Evolutionary conservation across 1,140 invertebrate species (phyloP), one percentile per base, ranked within the genome.

Genomic region (Caerostris darwini): DNA sequence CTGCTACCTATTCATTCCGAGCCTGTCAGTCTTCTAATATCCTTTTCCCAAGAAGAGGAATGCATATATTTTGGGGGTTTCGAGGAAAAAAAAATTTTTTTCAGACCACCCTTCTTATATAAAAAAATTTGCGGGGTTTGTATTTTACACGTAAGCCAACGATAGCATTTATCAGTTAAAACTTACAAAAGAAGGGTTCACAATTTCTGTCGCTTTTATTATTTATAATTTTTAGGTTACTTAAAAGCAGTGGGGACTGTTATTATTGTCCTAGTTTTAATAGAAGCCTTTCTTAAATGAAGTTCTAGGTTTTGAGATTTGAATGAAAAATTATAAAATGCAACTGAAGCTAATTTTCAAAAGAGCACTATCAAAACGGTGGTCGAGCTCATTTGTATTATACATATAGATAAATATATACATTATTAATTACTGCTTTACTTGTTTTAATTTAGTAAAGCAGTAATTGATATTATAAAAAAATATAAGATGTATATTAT

Each of bases 1-100:
- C 34, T 34, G 92, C 92, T 93, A 93, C 92, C 92, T 86, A 93
- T 93, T 87, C 92, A 93, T 93, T 93, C n/a, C 90, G 34, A 17
- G 7, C 58, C 82, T 92, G 90, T 92, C 90, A 85, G 58, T 59
- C 64, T 56, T 69, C 90, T 91, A 91, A 91, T 91, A 91, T 91
- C 50, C 67, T 82, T 82, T 91, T 56, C 71, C 90, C 57, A 7
- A 58, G 50, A 91, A 82, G 34, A n/a, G 67, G 58, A 59, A 77
- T 50, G 53, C 71, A 77, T 77, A 77, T 34, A 77, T 77, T 77
- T 77, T 50, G 34, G 61, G 17, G 61, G 19, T 34, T 34, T 53
- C 34, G 71, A 50, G 71, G 61, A 64, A 77, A 77, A 34, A 71
- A 77, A 77, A 77, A n/a, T n/a, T n/a, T 77, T 53, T 12, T 77